phyloP scores from a whole-genome alignment of 2,797 vertebrate species.

The Crypturellus tataupa region DNA sequence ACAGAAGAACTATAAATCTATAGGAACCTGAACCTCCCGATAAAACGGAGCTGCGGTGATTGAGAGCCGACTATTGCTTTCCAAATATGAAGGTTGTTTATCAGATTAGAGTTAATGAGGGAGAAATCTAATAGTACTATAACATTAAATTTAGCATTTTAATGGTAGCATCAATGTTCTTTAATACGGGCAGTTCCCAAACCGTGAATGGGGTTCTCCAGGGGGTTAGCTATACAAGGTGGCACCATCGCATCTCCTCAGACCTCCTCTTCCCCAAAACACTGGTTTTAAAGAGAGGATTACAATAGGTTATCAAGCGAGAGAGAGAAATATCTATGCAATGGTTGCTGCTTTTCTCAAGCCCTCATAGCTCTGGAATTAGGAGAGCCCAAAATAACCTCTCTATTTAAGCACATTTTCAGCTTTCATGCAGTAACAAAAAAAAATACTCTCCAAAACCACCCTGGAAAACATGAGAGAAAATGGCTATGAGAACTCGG shows the following conservation, averaged over 20 bases:
- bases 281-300: background rate
- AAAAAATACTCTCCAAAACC: background rate
- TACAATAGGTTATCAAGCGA: background rate
- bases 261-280: background rate
- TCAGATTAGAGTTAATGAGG: constrained; percentile 68
- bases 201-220: constrained; percentile 5
- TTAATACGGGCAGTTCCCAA: constrained; percentile 56
- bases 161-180: constrained; percentile 56
- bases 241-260: background rate
- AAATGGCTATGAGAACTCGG: background rate
- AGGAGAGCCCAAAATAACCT: background rate
- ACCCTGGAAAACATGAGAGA: background rate
- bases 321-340: background rate
- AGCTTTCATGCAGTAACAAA: background rate
- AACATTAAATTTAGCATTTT: constrained; percentile 61
- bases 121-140: constrained; percentile 59
- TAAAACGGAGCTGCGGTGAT: constrained; percentile 27
- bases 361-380: background rate
- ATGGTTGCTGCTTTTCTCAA: background rate
- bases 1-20: constrained; percentile 55
- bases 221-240: constrained; percentile 30
- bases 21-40: constrained; percentile 14
- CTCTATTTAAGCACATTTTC: background rate
- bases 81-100: constrained; percentile 55
- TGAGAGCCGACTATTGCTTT: constrained; percentile 66